Evolutionary conservation across 1,140 invertebrate genomes (phyloP), one percentile per base, ranked within the genome.

Genomic region (Aricia agestis): DNA sequence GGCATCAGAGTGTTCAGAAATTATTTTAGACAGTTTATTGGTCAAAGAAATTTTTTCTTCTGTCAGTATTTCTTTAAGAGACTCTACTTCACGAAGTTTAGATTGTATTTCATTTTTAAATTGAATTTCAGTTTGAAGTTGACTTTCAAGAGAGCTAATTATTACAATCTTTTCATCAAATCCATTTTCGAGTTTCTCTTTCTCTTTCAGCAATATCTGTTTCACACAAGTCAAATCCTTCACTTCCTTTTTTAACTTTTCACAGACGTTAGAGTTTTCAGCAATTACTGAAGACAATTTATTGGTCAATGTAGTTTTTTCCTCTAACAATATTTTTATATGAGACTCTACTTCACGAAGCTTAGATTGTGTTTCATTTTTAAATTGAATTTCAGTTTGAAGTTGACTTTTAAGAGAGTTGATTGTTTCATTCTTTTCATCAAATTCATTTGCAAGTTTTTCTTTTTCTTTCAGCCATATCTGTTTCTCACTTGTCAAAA

Each of bases 381-480:
- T 87, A 68, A 75, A 84, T 45, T 82, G 25, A 36, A 86, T 82
- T 73, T 88, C 84, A 73, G 79, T 77, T 69, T 85, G 79, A 32
- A 88, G 63, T 76, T 86, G 81, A 68, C 69, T 81, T 78, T 86
- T 79, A 7, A 86, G 63, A 61, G 81, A 70, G 69, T 79, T 78
- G 2, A 82, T 74, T 41, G 76, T 81, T 45, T 77, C 81, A 72
- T 74, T 76, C 45, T 73, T 81, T 77, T 86, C 84, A 61, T 88
- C 80, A 52, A 86, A 71, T 58, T 78, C 74, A 65, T 72, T 74
- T n/a, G 71, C 70, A 10, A 82, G 59, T 70, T 76, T 83, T 18
- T 78, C 72, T 45, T 76, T 81, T 61, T 85, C 82, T 74, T 83
- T 78, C 41, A 63, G 18, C 59, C 6, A 25, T 25, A 11, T 25